Evolutionary conservation across 2,113 vertebrate species (phyloP).

Genomic region (Cyanocitta stelleri): DNA sequence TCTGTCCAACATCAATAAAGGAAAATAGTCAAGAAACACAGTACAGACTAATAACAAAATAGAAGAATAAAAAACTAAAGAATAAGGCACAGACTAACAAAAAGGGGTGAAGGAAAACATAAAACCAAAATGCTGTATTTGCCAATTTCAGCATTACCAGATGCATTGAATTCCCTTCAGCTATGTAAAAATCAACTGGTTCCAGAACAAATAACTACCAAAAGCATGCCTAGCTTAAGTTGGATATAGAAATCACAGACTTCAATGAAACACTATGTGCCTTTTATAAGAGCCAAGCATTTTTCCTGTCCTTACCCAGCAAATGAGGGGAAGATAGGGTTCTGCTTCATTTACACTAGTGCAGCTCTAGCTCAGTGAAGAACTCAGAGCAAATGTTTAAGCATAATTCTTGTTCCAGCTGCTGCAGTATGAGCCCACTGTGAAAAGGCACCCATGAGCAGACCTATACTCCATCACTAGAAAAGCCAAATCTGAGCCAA

Average conservation of each 20-base stretch:
- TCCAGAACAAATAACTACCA: slow-evolving; percentile 49
- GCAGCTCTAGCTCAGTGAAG: background rate
- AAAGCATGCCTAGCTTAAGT: slow-evolving; percentile 30
- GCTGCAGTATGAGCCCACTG: background rate
- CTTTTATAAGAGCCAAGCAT: background rate
- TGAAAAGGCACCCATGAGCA: background rate
- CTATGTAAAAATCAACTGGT: slow-evolving; percentile 40
- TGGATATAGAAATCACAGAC: background rate
- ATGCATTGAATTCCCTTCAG: slow-evolving; percentile 40
- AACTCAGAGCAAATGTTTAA: background rate
- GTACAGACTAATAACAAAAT: background rate
- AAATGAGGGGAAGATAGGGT: background rate
- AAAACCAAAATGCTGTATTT: background rate
- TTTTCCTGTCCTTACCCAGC: background rate
- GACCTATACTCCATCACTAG: background rate
- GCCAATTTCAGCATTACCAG: slow-evolving; percentile 21
- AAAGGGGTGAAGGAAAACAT: background rate
- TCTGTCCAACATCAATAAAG: background rate
- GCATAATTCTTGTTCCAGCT: background rate
- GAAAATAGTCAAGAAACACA: background rate
- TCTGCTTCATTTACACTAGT: background rate
- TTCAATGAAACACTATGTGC: background rate
- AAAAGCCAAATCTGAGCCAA: background rate
- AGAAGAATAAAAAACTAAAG: background rate
- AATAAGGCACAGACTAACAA: background rate